A percentile compares a stretch with the other conserved stretches of the same genome.
Conservation (phyloP, 2,888 invertebrate genomes). For the Molanna angustata region DNA sequence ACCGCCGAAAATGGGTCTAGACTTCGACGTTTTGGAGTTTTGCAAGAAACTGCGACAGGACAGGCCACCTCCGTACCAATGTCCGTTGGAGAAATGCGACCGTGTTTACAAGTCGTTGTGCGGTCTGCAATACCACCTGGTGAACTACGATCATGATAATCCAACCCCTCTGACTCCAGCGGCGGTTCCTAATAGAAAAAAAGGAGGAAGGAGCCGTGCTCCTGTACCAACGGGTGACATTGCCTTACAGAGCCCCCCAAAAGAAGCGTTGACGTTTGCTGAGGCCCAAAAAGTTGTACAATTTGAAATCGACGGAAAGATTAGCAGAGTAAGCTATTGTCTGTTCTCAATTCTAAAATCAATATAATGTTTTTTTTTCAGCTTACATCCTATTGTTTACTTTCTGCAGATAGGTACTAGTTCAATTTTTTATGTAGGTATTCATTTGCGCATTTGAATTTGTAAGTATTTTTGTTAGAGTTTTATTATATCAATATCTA, state of each 20-base stretch:
- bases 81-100: conserved; percentile 81
- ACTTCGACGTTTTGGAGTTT: conserved; percentile 84
- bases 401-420: too few relatives aligned
- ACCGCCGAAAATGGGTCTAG: conserved; percentile 64
- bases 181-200: conserved; percentile 62
- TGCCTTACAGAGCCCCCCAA: conserved; percentile 52
- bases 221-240: conserved; percentile 58
- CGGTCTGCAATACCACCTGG: conserved; percentile 82
- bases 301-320: conserved; percentile 80
- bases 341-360: neutral
- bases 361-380: too few relatives aligned
- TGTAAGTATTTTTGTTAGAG: too few relatives aligned
- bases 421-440: too few relatives aligned
- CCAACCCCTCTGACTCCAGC: conserved; percentile 64
- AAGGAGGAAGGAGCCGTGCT: conserved; percentile 55
- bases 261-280: conserved; percentile 76
- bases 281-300: conserved; percentile 84
- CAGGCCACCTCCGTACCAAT: conserved; percentile 81
- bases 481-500: too few relatives aligned
- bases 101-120: conserved; percentile 83
- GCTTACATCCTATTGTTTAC: too few relatives aligned
- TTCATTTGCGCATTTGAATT: too few relatives aligned
- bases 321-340: conserved; percentile 53
- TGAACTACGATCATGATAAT: conserved; percentile 82
- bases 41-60: conserved; percentile 78